Percentiles rank a stretch among this genome's conserved stretches.
Conservation (phyloP, 1,140 invertebrate genomes). For the Eciton burchellii region DNA sequence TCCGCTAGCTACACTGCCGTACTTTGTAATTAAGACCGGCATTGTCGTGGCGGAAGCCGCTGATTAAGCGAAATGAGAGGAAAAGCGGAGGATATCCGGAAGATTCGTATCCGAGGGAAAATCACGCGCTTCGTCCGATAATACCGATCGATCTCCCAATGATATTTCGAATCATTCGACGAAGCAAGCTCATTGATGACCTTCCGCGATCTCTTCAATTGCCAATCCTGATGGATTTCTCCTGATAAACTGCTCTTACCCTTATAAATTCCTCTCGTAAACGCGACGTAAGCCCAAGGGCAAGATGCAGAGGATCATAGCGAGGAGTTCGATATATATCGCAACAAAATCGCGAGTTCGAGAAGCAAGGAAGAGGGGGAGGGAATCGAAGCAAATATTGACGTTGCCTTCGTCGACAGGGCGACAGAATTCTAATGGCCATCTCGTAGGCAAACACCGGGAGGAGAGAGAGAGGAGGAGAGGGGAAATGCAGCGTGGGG, state of each 20-base stretch:
- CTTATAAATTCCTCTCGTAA: no score
- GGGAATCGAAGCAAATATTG: conserved; percentile 28
- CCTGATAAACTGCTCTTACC: background rate
- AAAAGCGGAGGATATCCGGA: background rate
- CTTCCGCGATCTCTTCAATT: background rate
- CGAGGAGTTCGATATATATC: conserved; percentile 1
- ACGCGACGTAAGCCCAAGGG: background rate
- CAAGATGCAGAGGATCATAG: background rate
- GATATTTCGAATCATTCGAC: conserved; percentile 15
- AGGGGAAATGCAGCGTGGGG: no score
- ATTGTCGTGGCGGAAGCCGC: no score
- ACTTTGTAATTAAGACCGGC: no score
- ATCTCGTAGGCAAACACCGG: conserved; percentile 1
- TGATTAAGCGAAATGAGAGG: conserved; percentile 33
- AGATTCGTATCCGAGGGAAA: conserved; percentile 24
- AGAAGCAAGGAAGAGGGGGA: conserved; percentile 10
- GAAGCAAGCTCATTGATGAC: background rate
- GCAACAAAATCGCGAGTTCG: background rate
- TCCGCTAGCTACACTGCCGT: no score
- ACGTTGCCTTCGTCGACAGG: conserved; percentile 22
- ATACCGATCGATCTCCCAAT: conserved; percentile 9
- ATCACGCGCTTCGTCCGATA: background rate
- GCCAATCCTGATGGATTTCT: background rate
- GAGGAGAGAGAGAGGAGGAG: no score
- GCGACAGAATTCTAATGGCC: conserved; percentile 13